A percentile compares a stretch with the other conserved stretches of the same genome.
Conservation (phyloP, 1,140 invertebrate species). For the Lepidotrigona ventralis region DNA sequence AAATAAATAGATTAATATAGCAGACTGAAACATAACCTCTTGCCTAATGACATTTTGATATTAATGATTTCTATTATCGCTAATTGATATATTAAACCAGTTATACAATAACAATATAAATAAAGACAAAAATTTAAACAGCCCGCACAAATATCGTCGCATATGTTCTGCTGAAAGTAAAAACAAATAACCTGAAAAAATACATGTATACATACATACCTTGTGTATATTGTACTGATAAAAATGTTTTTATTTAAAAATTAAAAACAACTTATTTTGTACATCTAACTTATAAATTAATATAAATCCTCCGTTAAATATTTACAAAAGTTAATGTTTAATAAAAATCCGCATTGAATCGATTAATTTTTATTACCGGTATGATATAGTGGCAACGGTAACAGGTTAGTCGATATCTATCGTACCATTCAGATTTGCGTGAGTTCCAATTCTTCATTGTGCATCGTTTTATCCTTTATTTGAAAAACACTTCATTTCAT, state of each 20-base stretch:
- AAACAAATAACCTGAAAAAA: slow-evolving; percentile 25
- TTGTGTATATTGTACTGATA: not conserved
- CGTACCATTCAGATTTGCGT: not conserved
- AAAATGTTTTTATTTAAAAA: not conserved
- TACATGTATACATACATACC: not conserved
- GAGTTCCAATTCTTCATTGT: not conserved
- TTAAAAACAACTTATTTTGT: slow-evolving; percentile 13
- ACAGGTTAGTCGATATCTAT: slow-evolving; percentile 35
- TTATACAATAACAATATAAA: not conserved
- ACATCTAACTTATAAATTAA: not conserved
- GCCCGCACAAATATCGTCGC: not conserved
- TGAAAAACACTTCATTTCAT: not conserved
- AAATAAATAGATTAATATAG: not conserved
- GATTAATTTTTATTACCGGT: slow-evolving; percentile 15
- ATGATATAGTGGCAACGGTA: not conserved
- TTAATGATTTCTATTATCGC: not conserved
- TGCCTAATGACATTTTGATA: not conserved
- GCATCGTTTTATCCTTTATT: not conserved
- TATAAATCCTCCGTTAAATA: not conserved
- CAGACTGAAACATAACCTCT: not conserved
- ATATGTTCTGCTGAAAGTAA: slow-evolving; percentile 3
- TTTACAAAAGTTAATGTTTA: slow-evolving; percentile 3
- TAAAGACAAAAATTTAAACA: slow-evolving; percentile 14
- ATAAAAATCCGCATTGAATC: not conserved
- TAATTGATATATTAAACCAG: not conserved